phyloP scores from a whole-genome alignment of 2,113 vertebrate genomes.

The Pteropus alecto region DNA sequence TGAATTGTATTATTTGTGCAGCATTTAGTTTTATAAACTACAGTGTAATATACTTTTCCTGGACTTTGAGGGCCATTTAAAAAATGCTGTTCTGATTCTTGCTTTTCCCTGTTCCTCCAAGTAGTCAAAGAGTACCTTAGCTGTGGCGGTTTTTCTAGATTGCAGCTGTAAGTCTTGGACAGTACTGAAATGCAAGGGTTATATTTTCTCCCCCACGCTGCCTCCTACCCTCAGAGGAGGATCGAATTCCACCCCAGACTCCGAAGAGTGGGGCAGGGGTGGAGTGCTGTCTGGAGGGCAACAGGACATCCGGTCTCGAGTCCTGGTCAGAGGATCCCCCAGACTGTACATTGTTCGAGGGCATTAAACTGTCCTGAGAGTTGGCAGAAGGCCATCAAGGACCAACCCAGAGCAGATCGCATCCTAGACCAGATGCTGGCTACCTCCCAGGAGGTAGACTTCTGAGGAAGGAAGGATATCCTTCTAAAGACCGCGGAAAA shows the following conservation, averaged over 20 bases:
- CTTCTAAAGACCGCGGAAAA: background rate
- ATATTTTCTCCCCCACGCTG: background rate
- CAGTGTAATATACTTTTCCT: background rate
- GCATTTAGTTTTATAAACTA: background rate
- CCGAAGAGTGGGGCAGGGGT: background rate
- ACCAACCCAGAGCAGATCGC: background rate
- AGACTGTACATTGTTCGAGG: conserved; percentile 19
- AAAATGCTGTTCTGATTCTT: background rate
- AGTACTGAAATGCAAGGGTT: background rate
- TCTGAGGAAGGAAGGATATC: background rate
- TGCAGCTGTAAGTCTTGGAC: background rate
- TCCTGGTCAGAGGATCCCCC: background rate
- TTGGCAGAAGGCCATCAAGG: conserved; percentile 15
- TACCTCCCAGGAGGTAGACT: background rate
- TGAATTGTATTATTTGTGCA: background rate
- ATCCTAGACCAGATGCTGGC: background rate
- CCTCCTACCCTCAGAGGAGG: background rate
- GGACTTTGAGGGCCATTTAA: background rate
- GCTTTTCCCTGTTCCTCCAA: background rate
- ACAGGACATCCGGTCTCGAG: conserved; percentile 36
- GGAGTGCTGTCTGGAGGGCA: background rate
- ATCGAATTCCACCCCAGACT: conserved; percentile 10
- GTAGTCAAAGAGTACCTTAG: background rate
- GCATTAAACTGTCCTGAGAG: background rate
- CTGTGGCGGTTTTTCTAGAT: background rate